Conservation (phyloP, 2,888 invertebrate species). For the Anoncus sp. region DNA sequence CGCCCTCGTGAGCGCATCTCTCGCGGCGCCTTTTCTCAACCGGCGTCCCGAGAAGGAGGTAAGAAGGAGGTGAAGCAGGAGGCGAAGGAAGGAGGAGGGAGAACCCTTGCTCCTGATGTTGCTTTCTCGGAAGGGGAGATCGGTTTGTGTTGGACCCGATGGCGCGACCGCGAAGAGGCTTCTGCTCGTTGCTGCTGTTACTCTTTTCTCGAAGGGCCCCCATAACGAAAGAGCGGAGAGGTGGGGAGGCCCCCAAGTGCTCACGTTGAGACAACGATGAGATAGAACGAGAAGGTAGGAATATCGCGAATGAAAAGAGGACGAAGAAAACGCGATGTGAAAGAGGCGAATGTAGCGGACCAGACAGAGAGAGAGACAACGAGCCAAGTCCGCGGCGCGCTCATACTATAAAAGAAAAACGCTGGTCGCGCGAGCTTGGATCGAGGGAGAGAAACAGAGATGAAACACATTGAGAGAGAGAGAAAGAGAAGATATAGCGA, state of each 20-base stretch:
- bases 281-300: slow-evolving; percentile 38
- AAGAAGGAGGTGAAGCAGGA: slow-evolving; percentile 12
- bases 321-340: slow-evolving; percentile 57
- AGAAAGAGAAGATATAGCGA: slow-evolving; percentile 37
- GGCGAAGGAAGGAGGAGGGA: slow-evolving; percentile 2
- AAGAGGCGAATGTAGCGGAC: slow-evolving; percentile 34
- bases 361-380: slow-evolving; percentile 34
- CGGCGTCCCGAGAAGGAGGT: slow-evolving; percentile 33
- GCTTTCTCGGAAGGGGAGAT: slow-evolving; percentile 67
- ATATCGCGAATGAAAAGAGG: slow-evolving; percentile 46
- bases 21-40: slow-evolving; percentile 68
- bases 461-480: slow-evolving; percentile 12
- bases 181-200: slow-evolving; percentile 45
- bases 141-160: slow-evolving; percentile 49
- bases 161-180: slow-evolving; percentile 60
- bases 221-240: not conserved
- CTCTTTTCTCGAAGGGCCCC: slow-evolving; percentile 44
- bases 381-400: slow-evolving; percentile 50
- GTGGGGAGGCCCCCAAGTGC: slow-evolving; percentile 6
- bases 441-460: slow-evolving; percentile 63
- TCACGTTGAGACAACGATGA: slow-evolving; percentile 23
- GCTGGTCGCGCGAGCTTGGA: slow-evolving; percentile 52
- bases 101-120: slow-evolving; percentile 53
- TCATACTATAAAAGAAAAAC: slow-evolving; percentile 63
- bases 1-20: slow-evolving; percentile 62